Percentiles rank a stretch among this genome's conserved stretches.
Evolutionary conservation across 1,140 invertebrate genomes (phyloP).

Genomic region (Drosophila triauraria): DNA sequence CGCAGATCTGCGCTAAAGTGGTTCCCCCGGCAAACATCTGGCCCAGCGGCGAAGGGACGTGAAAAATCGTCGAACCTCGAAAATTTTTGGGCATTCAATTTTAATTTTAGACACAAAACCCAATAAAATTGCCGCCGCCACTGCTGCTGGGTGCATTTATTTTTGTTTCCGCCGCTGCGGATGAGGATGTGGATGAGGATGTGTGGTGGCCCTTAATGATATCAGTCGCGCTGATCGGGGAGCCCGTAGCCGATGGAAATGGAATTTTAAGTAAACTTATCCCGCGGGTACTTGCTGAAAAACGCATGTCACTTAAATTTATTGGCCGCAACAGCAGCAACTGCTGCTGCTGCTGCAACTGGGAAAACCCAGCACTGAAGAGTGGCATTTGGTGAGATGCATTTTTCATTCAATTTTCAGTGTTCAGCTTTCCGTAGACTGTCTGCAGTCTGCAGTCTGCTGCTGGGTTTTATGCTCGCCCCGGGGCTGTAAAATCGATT

Average conservation of each 20-base stretch:
- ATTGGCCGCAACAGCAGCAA: slow-evolving; percentile 72
- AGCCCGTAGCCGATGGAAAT: slow-evolving; percentile 65
- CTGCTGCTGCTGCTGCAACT: slow-evolving; percentile 33
- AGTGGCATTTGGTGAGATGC: slow-evolving; percentile 67
- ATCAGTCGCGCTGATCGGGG: slow-evolving; percentile 66
- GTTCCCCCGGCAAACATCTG: slow-evolving; percentile 30
- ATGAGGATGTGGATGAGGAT: slow-evolving; percentile 59
- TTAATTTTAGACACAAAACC: slow-evolving; percentile 69
- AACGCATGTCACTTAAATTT: slow-evolving; percentile 83
- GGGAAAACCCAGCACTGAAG: slow-evolving; percentile 29
- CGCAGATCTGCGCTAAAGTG: slow-evolving; percentile 53
- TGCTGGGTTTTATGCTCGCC: slow-evolving; percentile 61
- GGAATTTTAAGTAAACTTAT: slow-evolving; percentile 77
- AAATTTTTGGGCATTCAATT: slow-evolving; percentile 60
- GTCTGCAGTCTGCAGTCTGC: slow-evolving; percentile 7
- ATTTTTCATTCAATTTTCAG: slow-evolving; percentile 81
- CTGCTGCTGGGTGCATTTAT: slow-evolving; percentile 56
- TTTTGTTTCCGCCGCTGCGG: slow-evolving; percentile 59
- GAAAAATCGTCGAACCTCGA: slow-evolving; percentile 51
- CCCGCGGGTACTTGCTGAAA: slow-evolving; percentile 81
- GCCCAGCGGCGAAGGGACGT: slow-evolving; percentile 33
- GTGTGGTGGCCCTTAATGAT: slow-evolving; percentile 70
- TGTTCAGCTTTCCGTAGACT: slow-evolving; percentile 60
- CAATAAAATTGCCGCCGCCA: slow-evolving; percentile 47
- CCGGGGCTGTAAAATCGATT: slow-evolving; percentile 77